These are phyloP conservation scores for Microctonus aethiopoides DNA, from an alignment of 2,888 invertebrate species.

Conservation along the genomic window DNA sequence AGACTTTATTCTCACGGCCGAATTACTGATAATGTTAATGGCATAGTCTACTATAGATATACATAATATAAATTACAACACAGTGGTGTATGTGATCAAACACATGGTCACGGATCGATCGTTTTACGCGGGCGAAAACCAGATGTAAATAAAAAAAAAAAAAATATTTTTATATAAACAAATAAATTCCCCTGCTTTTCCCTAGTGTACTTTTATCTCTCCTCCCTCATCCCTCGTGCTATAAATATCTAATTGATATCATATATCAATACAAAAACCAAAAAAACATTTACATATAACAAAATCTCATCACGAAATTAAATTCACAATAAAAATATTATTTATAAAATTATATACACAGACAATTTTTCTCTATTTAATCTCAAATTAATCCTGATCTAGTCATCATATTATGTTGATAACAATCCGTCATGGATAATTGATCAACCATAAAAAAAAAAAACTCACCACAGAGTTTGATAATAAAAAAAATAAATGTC, in stretches of 20 bases:
- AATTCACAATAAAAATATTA: no score
- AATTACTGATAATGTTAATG: conserved; percentile 37
- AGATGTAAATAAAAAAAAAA: conserved; percentile 42
- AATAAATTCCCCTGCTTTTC: conserved; percentile 4
- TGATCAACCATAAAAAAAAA: not conserved
- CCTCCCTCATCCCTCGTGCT: not conserved
- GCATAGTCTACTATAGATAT: not conserved
- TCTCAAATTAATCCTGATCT: not conserved
- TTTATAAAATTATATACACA: not conserved
- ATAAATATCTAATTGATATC: not conserved
- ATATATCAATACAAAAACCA: not conserved
- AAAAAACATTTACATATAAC: not conserved
- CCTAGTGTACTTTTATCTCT: not conserved
- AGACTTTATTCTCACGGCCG: conserved; percentile 42
- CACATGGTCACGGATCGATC: conserved; percentile 33
- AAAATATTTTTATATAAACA: no score
- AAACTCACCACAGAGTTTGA: not conserved
- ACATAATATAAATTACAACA: conserved; percentile 1
- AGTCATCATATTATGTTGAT: not conserved
- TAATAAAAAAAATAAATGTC: not conserved
- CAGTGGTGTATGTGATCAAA: not conserved
- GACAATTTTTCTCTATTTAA: no score
- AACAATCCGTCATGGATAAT: conserved; percentile 14
- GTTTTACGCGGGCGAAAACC: conserved; percentile 43
- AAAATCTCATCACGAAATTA: not conserved